Conservation (phyloP, 2,113 vertebrate species). For the Rhea americana region DNA sequence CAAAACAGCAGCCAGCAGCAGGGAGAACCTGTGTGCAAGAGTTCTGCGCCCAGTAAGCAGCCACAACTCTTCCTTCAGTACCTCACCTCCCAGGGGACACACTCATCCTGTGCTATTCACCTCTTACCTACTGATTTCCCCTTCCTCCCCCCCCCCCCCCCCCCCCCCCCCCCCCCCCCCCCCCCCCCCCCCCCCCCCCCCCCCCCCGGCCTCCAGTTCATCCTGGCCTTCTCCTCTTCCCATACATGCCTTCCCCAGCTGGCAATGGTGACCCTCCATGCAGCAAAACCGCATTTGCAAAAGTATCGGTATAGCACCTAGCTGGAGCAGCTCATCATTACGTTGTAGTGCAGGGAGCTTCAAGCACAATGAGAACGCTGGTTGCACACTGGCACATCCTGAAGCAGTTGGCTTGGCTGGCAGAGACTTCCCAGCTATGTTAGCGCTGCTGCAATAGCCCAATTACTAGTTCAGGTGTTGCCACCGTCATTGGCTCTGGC, state of each 20-base stretch:
- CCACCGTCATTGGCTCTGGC: neutral
- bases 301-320: rapidly evolving
- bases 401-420: neutral
- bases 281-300: neutral
- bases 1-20: neutral
- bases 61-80: neutral
- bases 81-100: neutral
- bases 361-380: rapidly evolving
- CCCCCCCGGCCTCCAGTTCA: neutral
- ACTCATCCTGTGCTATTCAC: neutral
- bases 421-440: neutral
- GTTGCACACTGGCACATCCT: rapidly evolving
- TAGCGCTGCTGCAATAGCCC: neutral
- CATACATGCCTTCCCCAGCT: neutral
- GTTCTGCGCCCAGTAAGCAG: neutral
- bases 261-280: neutral
- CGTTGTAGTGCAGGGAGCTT: rapidly evolving
- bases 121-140: neutral
- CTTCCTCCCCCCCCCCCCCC: neutral
- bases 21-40: neutral
- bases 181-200: neutral
- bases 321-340: rapidly evolving
- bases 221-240: neutral
- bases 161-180: neutral
- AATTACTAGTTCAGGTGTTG: slow-evolving; percentile 35